Base-by-base conservation (phyloP, 2,888 invertebrate species). In the Micoletzkya japonica region DNA sequence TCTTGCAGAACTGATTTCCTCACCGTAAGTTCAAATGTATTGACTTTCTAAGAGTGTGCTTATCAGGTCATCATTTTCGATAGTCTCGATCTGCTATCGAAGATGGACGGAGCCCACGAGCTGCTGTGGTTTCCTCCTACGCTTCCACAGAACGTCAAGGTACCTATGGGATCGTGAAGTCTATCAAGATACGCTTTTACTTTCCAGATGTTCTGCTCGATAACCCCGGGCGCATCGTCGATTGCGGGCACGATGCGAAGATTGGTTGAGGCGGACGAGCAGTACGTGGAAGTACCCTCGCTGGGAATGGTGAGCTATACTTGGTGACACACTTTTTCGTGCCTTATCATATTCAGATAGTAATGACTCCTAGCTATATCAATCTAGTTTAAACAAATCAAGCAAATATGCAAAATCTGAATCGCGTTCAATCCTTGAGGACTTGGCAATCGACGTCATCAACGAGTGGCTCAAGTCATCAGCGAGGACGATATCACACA, bases 11-110 rank as follows among this genome's bases (percentile, higher is more conserved):
- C 6, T 6, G 3, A 14, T 14, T 57, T 4, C 2, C 14, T 6
- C 20, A 6, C 34, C 2, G 30, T 32, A 24, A 34, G 34, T 39
- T 59, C 34, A 61, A 24, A 26, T 49, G 32, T 44, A 2, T 49
- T 50, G 20, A 34, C 26, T 39, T 20, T 57, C 2, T 37, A 24
- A 54, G 10, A 10, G 10, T 10, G 17, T 7, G 26, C 26, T 24
- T 54, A 20, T 72, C 30, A 76, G 76, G 61, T 77, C 0, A 88
- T 98, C 56, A 95, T 94, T 86, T 88, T 98, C 82, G 97, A 98
- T 87, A 95, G 95, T 0, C 93, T 98, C 1, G 97, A 98, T 88
- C 95, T 97, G 87, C 89, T 98, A 61, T 95, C 95, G 6, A 94
- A 93, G 0, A 92, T 93, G 0, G 94, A 94, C 79, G 93, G 93